phyloP scores from a whole-genome alignment of 2,113 vertebrate species.

The Corythoichthys intestinalis region DNA sequence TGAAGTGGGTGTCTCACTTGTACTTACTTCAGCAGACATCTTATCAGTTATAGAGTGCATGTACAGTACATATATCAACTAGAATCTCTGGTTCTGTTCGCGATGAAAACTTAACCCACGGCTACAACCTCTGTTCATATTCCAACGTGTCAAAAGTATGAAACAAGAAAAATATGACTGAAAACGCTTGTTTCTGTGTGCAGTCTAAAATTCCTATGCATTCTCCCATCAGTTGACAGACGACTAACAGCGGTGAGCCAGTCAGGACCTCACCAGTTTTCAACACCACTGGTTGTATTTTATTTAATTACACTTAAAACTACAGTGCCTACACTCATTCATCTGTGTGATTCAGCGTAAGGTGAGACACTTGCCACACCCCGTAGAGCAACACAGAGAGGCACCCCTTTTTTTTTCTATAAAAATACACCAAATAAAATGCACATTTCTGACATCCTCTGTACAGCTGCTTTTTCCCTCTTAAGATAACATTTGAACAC shows the following conservation, averaged over 20 bases:
- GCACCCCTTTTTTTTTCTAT: not conserved
- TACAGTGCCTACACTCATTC: constrained; percentile 33
- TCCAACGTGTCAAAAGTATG: not conserved
- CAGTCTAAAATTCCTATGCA: constrained; percentile 1
- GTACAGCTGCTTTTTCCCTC: not conserved
- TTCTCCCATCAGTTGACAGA: constrained; percentile 9
- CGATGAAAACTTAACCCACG: not conserved
- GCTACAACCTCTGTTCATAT: not conserved
- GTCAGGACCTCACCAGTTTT: constrained; percentile 7
- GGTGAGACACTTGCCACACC: constrained; percentile 41
- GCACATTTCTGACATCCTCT: constrained; percentile 4
- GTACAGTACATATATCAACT: not conserved
- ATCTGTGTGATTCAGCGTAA: constrained; percentile 42
- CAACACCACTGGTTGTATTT: constrained; percentile 37
- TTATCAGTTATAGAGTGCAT: not conserved
- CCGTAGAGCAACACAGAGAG: constrained; percentile 23
- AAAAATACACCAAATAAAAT: constrained; percentile 5
- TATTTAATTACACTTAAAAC: constrained; percentile 42
- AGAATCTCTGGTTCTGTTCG: not conserved
- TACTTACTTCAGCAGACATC: not conserved
- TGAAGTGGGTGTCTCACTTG: not conserved
- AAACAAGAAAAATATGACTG: constrained; percentile 1
- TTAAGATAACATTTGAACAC: constrained; percentile 18
- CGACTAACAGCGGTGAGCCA: constrained; percentile 7
- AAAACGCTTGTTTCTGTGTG: not conserved